Evolutionary conservation across 2,797 vertebrate genomes (phyloP), one percentile per base, ranked within the genome.

Genomic region (Esox masquinongy): DNA sequence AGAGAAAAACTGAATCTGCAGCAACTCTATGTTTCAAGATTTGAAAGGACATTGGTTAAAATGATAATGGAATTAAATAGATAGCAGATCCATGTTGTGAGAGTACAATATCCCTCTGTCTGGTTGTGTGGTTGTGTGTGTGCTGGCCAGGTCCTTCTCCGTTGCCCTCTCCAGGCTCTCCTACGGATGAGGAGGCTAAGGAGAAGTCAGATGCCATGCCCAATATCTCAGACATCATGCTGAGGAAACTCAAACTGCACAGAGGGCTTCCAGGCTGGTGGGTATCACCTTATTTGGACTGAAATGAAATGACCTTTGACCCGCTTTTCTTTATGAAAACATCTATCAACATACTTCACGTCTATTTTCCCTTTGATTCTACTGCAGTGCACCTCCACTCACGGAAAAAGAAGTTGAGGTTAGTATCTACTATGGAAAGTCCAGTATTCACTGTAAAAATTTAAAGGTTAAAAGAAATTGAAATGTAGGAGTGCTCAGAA

Each of bases 321-420:
- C 3, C 9, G 36, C 3, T 15, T 24, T 47, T 26, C 14, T 39
- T 47, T 31, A 53, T 9, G 17, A 7, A 72, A 26, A 56, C 51
- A 0, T 70, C 43, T 5, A 49, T 14, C 73, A 19, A 51, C 43
- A 77, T 51, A 22, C 22, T 34, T 68, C 49, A 74, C 68, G 80
- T 76, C 83, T 31, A 68, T 14, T 59, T 64, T 31, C 31, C 82
- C 6, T 87, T 59, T 85, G 17, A 68, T 86, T 84, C 88, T 47
- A 71, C 90, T 93, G 74, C 93, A 99, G 98, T 47, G 94, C 96
- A 14, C 97, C 97, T 31, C 94, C 97, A 5, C 96, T 99, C 82
- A 96, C 95, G 63, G 98, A 99, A 90, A 99, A 99, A 92, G 98
- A 99, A 93, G 95, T 99, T 73, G 98, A 99, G 95, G 98, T 98